These are phyloP conservation scores for Mycetomoellerius zeteki DNA, from an alignment of 1,140 invertebrate species.

Conservation along the genomic window DNA sequence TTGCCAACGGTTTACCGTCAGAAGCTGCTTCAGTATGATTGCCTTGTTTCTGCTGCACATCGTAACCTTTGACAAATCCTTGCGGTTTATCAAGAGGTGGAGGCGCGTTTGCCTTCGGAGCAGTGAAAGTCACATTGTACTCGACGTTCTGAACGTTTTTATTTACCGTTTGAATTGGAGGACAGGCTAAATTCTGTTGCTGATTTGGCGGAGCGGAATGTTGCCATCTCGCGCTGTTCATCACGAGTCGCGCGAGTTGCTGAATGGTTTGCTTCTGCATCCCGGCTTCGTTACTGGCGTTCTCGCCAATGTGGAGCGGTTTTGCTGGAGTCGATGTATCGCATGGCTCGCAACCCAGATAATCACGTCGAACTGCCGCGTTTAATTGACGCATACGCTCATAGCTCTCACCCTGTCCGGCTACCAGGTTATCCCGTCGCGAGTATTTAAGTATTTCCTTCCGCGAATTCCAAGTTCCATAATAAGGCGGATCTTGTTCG, in stretches of 20 bases:
- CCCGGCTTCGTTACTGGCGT: conserved; percentile 42
- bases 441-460: conserved; percentile 25
- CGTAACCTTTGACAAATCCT: background rate
- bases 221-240: conserved; percentile 84
- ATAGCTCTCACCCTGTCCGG: conserved; percentile 81
- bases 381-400: conserved; percentile 78
- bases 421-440: conserved; percentile 72
- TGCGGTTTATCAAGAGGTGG: background rate
- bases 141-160: background rate
- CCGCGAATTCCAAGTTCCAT: conserved; percentile 25
- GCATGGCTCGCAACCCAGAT: conserved; percentile 71
- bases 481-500: conserved; percentile 69
- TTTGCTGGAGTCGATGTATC: conserved; percentile 84
- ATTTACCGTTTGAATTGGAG: background rate
- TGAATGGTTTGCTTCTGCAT: conserved; percentile 82
- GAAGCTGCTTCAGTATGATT: background rate
- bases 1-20: background rate
- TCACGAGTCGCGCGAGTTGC: conserved; percentile 83
- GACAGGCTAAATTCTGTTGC: conserved; percentile 24
- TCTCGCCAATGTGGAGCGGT: conserved; percentile 25
- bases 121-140: conserved; percentile 15
- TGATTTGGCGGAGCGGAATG: conserved; percentile 67
- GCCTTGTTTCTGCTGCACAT: conserved; percentile 6
- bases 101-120: background rate
- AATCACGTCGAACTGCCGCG: conserved; percentile 28